Evolutionary conservation across 2,888 invertebrate species (phyloP).

Genomic region (Theretra japonica): DNA sequence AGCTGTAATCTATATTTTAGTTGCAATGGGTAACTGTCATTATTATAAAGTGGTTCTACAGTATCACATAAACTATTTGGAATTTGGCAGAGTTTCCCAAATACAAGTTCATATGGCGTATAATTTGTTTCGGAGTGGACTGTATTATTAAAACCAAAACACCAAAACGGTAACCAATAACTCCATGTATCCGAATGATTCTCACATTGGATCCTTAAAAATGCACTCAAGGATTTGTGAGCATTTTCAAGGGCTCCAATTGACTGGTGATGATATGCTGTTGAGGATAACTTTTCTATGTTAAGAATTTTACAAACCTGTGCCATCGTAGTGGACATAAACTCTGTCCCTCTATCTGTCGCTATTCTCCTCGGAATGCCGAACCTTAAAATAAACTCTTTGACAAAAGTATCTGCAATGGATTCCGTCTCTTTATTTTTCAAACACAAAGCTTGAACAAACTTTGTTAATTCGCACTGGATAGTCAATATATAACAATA

Average conservation of each 20-base stretch:
- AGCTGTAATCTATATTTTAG: slow-evolving; percentile 1
- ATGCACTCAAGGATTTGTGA: slow-evolving; percentile 34
- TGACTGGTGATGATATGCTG: not conserved
- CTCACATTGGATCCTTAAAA: slow-evolving; percentile 34
- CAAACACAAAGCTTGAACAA: not conserved
- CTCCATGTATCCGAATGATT: slow-evolving; percentile 33
- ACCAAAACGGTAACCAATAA: slow-evolving; percentile 37
- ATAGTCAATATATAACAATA: not conserved
- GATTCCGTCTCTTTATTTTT: not conserved
- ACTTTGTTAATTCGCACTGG: not conserved
- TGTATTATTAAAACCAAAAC: slow-evolving; percentile 31
- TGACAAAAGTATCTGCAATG: not conserved
- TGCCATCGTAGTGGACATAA: not conserved
- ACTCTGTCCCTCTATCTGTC: not conserved
- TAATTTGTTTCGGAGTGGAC: not conserved
- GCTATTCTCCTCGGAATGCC: not conserved
- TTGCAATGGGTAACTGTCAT: slow-evolving; percentile 11
- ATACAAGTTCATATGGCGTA: not conserved
- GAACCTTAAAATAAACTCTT: not conserved
- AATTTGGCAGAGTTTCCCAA: slow-evolving; percentile 8
- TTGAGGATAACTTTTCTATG: not conserved
- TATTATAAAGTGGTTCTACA: slow-evolving; percentile 8
- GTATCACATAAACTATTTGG: slow-evolving; percentile 3
- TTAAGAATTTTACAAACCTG: slow-evolving; percentile 29
- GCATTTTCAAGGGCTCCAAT: slow-evolving; percentile 36